phyloP scores from a whole-genome alignment of 2,113 vertebrate genomes.

The Lota lota region DNA sequence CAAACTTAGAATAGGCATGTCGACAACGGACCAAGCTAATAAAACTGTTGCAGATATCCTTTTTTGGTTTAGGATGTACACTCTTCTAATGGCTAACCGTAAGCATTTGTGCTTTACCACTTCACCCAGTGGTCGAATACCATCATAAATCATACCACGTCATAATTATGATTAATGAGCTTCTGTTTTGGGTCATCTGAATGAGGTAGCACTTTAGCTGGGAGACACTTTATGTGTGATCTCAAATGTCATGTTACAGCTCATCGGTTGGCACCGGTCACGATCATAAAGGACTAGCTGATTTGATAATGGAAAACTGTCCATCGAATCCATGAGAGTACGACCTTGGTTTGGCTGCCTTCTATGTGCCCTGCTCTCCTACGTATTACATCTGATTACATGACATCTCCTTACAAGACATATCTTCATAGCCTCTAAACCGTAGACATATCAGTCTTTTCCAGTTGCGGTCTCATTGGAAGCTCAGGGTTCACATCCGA shows the following conservation, averaged over 20 bases:
- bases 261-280: conserved; percentile 10
- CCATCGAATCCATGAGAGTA: neutral
- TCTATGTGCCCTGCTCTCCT: neutral
- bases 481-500: conserved; percentile 9
- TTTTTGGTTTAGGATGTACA: too few species aligned
- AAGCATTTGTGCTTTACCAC: conserved; percentile 42
- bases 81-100: too few species aligned
- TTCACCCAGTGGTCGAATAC: conserved; percentile 36
- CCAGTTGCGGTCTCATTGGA: conserved; percentile 9
- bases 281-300: neutral
- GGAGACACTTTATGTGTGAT: conserved; percentile 15
- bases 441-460: neutral
- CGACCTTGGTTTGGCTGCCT: conserved; percentile 11
- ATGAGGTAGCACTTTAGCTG: too few species aligned
- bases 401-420: conserved; percentile 5
- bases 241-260: conserved; percentile 34
- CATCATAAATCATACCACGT: conserved; percentile 21
- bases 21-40: too few species aligned
- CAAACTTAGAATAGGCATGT: too few species aligned
- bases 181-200: conserved; percentile 14
- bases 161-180: conserved; percentile 57
- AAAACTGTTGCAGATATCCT: too few species aligned
- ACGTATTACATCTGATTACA: too few species aligned
- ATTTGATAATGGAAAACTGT: conserved; percentile 5
- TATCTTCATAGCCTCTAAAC: neutral